Evolutionary conservation across 2,797 vertebrate species (phyloP).

Genomic region (Malurus splendens): DNA sequence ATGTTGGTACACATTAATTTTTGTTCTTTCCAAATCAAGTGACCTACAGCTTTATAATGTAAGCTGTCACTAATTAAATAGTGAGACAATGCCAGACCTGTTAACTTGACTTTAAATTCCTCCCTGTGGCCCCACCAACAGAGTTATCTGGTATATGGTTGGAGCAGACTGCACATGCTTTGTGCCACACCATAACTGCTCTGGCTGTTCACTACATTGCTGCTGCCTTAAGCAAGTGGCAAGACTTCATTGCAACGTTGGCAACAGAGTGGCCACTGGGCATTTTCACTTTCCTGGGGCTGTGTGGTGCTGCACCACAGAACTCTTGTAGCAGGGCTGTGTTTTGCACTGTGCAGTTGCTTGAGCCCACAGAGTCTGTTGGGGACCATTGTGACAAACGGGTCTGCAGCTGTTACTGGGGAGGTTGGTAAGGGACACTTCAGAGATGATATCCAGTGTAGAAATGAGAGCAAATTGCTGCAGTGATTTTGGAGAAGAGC

Average conservation of each 20-base stretch:
- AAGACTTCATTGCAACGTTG: neutral
- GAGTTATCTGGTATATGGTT: neutral
- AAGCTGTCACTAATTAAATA: neutral
- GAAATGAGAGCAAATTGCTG: neutral
- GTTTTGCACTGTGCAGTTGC: neutral
- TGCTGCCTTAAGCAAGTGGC: neutral
- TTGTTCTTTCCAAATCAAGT: neutral
- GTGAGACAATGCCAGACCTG: neutral
- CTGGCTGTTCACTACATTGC: neutral
- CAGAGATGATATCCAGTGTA: neutral
- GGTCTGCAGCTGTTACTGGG: neutral
- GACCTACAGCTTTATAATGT: neutral
- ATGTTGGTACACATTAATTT: neutral
- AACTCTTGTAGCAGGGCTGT: neutral
- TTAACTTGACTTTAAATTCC: neutral
- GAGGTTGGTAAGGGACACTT: neutral
- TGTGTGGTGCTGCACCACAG: neutral
- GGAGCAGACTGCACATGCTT: neutral
- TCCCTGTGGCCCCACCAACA: rapidly evolving
- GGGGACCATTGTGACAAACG: neutral
- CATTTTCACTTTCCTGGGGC: neutral
- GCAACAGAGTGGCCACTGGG: neutral
- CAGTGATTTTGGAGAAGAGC: neutral
- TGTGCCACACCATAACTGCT: neutral
- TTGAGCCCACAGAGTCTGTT: neutral